Evolutionary conservation across 2,797 vertebrate species (phyloP).

Genomic region (Mormyrops attenuatus): DNA sequence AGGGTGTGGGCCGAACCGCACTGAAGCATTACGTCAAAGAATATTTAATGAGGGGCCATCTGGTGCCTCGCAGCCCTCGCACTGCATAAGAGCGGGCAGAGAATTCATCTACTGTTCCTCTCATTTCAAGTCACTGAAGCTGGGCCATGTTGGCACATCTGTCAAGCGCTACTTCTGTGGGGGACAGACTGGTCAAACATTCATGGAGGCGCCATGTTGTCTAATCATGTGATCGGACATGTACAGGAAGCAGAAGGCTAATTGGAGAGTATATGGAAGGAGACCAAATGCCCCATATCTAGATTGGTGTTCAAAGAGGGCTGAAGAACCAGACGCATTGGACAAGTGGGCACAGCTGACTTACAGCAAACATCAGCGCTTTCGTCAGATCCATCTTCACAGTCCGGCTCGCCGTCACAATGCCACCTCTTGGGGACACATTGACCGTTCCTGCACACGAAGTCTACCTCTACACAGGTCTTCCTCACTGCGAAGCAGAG

Average conservation of each 20-base stretch:
- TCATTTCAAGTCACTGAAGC: neutral
- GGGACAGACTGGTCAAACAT: neutral
- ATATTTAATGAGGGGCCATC: neutral
- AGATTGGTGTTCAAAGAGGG: too few relatives aligned
- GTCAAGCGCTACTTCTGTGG: neutral
- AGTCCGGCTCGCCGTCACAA: slow-evolving; percentile 92
- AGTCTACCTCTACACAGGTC: slow-evolving; percentile 79
- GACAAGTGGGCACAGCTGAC: slow-evolving; percentile 42
- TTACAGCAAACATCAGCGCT: slow-evolving; percentile 84
- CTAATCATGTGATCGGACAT: neutral
- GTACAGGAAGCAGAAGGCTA: neutral
- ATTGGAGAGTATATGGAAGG: neutral
- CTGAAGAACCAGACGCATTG: neutral
- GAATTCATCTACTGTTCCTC: neutral
- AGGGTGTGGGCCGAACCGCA: neutral
- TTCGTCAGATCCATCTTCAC: slow-evolving; percentile 91
- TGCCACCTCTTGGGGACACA: slow-evolving; percentile 92
- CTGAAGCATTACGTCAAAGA: slow-evolving; percentile 1
- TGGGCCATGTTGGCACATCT: neutral
- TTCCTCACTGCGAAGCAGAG: slow-evolving; percentile 70
- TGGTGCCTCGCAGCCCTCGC: slow-evolving; percentile 2
- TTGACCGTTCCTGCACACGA: slow-evolving; percentile 86
- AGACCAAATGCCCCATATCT: neutral
- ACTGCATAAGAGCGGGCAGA: neutral
- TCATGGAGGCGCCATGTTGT: neutral